Percentiles rank a stretch among this genome's conserved stretches.
Evolutionary conservation across 2,888 invertebrate genomes (phyloP).

Genomic region (Apantesis nais): DNA sequence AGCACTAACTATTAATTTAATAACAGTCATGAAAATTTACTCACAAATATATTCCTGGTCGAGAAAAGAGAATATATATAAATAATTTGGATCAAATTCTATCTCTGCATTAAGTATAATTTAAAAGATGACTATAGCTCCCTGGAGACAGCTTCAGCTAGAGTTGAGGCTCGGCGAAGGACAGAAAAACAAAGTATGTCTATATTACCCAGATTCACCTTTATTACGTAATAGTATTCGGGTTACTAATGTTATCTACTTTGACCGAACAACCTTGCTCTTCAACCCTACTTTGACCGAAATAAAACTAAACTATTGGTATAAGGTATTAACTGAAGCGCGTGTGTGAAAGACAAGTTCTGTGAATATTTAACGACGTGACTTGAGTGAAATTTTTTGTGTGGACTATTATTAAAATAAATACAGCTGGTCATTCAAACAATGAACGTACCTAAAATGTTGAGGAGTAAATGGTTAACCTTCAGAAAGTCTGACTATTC

Average conservation of each 20-base stretch:
- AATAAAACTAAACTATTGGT: constrained; percentile 20
- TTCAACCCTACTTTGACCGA: constrained; percentile 42
- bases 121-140: constrained; percentile 18
- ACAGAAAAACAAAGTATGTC: constrained; percentile 41
- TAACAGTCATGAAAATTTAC: neutral
- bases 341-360: neutral
- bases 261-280: constrained; percentile 50
- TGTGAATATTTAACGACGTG: neutral
- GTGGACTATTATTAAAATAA: too few relatives aligned
- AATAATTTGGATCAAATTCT: neutral
- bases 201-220: constrained; percentile 34
- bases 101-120: constrained; percentile 23
- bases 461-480: too few relatives aligned
- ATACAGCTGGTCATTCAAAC: too few relatives aligned
- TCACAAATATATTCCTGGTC: neutral
- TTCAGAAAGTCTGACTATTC: too few relatives aligned
- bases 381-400: too few relatives aligned
- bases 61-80: neutral
- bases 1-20: neutral
- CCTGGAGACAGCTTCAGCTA: constrained; percentile 28
- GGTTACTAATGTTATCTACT: constrained; percentile 43
- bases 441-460: too few relatives aligned
- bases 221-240: constrained; percentile 43
- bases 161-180: constrained; percentile 30
- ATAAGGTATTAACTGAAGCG: constrained; percentile 5